phyloP scores from a whole-genome alignment of 1,140 invertebrate species.

The Dryas iulia region DNA sequence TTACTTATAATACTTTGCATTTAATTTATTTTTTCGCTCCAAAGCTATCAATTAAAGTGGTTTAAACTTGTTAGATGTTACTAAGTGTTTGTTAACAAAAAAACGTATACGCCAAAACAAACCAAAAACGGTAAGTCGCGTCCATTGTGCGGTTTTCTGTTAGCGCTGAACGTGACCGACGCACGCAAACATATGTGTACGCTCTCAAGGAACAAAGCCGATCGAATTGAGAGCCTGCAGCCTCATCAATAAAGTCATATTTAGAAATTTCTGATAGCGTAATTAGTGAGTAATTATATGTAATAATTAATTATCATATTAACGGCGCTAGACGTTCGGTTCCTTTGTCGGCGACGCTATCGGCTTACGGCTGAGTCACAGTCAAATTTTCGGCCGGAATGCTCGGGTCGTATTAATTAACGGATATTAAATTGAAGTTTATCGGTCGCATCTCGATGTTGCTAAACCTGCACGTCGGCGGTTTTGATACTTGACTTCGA shows the following conservation, averaged over 20 bases:
- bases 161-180: conserved; percentile 41
- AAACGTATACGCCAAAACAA: conserved; percentile 55
- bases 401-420: conserved; percentile 76
- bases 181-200: conserved; percentile 53
- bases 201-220: conserved; percentile 3
- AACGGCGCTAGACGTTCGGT: conserved; percentile 65
- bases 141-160: conserved; percentile 50
- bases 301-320: conserved; percentile 78
- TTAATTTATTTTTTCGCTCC: not conserved
- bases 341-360: conserved; percentile 71
- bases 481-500: conserved; percentile 61
- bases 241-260: conserved; percentile 21
- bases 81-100: conserved; percentile 51
- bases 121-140: conserved; percentile 51
- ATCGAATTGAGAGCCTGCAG: not conserved
- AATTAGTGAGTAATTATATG: conserved; percentile 64
- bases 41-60: not conserved
- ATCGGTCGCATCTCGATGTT: conserved; percentile 73
- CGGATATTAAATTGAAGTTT: conserved; percentile 77
- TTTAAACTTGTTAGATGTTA: conserved; percentile 42
- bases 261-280: conserved; percentile 42
- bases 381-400: conserved; percentile 68
- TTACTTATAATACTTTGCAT: no score
- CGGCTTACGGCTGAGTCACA: conserved; percentile 70
- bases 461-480: conserved; percentile 68